Evolutionary conservation across 2,113 vertebrate genomes (phyloP), one percentile per base, ranked within the genome.

Genomic region (Cinclus mexicanus): DNA sequence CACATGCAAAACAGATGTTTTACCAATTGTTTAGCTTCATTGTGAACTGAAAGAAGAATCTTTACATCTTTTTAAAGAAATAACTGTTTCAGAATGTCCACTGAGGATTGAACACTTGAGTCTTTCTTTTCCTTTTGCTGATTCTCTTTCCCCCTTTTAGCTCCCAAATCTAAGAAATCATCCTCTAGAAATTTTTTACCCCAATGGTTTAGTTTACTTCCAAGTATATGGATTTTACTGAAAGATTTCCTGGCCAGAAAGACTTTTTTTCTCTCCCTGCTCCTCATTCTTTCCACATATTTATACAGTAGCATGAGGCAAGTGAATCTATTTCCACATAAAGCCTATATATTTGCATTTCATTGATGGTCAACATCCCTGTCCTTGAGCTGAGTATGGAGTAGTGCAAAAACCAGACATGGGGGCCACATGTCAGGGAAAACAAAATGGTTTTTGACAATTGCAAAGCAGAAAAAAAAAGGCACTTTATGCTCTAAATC

Each of bases 391-490:
- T 91, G n/a, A 46, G 22, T 42, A 2, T 26, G 52, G 47, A 41
- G 21, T 3, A 37, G 10, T 22, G 15, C 16, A 6, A 67, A 35
- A 44, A 88, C 12, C 20, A 87, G 87, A 31, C 7, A 2, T 29
- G 18, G 28, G 67, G 56, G 47, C 87, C 24, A 5, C 81, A 55
- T 7, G 47, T 84, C 65, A 94, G 94, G 84, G 70, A 97, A 78
- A 91, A 42, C 37, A 68, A 95, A 97, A 97, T 90, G 18, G 10
- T 68, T 96, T 97, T 90, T 97, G 97, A 97, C 96, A 96, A 92
- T 90, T 61, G 68, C 87, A 55, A 83, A 88, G 24, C 0, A 14
- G 25, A 37, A 87, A 26, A 47, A 91, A 90, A 87, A 94, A 64
- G 23, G 37, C 31, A 84, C 9, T 10, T 69, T 82, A 81, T 83